Percentiles rank a stretch among this genome's conserved stretches.
Conservation (phyloP, 1,140 invertebrate genomes). For the Thalassaphorura encarpata region DNA sequence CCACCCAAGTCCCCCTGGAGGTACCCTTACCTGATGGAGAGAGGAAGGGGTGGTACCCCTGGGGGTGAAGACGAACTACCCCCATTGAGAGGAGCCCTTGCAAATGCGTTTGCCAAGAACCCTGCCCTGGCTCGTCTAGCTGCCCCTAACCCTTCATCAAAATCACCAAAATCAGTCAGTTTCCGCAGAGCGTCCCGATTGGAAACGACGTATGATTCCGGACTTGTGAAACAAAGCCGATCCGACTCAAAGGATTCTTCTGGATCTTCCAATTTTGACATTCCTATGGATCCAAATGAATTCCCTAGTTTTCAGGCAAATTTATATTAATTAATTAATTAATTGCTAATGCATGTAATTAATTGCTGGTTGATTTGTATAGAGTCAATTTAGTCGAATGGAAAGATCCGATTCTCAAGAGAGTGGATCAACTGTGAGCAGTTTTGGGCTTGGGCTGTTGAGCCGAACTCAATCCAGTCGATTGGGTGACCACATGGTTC, state of each 20-base stretch:
- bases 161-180: conserved; percentile 31
- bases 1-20: conserved; percentile 47
- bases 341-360: neutral
- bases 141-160: conserved; percentile 17
- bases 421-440: conserved; percentile 19
- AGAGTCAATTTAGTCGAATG: conserved; percentile 23
- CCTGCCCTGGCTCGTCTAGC: conserved; percentile 21
- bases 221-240: conserved; percentile 14
- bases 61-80: neutral
- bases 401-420: conserved; percentile 22
- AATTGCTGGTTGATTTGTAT: neutral
- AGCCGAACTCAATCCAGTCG: conserved; percentile 21
- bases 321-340: neutral
- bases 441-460: conserved; percentile 23
- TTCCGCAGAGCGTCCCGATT: conserved; percentile 30
- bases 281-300: conserved; percentile 13
- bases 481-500: neutral
- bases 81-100: conserved; percentile 3
- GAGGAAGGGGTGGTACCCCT: too few species aligned
- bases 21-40: conserved; percentile 40
- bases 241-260: conserved; percentile 24
- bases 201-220: conserved; percentile 1
- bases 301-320: conserved; percentile 27
- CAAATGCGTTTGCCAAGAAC: conserved; percentile 29
- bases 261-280: conserved; percentile 20